phyloP scores from a whole-genome alignment of 2,797 vertebrate genomes.

The Brotula barbata region DNA sequence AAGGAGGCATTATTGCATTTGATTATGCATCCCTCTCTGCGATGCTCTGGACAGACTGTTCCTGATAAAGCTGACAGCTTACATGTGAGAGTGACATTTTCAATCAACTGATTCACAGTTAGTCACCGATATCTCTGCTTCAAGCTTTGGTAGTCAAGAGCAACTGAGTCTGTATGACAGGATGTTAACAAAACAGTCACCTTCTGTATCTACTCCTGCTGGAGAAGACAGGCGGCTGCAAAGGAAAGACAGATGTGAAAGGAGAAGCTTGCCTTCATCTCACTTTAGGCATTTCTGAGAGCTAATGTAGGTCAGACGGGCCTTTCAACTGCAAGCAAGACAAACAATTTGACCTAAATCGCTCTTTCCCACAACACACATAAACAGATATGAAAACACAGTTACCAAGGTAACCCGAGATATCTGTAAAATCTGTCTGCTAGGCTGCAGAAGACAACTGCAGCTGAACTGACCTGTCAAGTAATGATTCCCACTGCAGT shows the following conservation, averaged over 20 bases:
- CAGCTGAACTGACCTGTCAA: conserved; percentile 38
- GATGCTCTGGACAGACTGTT: conserved; percentile 37
- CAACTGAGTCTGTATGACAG: neutral
- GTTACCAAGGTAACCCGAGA: conserved; percentile 64
- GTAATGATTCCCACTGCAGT: conserved; percentile 39
- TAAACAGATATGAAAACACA: neutral
- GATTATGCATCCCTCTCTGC: conserved; percentile 16
- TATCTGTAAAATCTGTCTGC: conserved; percentile 28
- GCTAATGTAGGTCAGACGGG: conserved; percentile 38
- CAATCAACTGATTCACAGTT: conserved; percentile 21
- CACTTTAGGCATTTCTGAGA: neutral
- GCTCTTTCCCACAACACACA: conserved; percentile 11
- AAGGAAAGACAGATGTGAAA: neutral
- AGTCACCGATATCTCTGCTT: conserved; percentile 10
- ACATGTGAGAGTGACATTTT: conserved; percentile 37
- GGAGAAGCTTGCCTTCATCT: neutral
- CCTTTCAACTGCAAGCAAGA: conserved; percentile 14
- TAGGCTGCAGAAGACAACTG: conserved; percentile 35
- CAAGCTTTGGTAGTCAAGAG: neutral
- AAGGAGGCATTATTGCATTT: conserved; percentile 36
- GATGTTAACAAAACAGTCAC: neutral
- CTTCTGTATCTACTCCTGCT: neutral
- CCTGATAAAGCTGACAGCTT: conserved; percentile 21
- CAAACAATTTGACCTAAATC: conserved; percentile 48
- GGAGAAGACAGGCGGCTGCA: no score